A percentile compares a stretch with the other conserved stretches of the same genome.
phyloP scores from a whole-genome alignment of 2,797 vertebrate genomes.

The Cossypha caffra region DNA sequence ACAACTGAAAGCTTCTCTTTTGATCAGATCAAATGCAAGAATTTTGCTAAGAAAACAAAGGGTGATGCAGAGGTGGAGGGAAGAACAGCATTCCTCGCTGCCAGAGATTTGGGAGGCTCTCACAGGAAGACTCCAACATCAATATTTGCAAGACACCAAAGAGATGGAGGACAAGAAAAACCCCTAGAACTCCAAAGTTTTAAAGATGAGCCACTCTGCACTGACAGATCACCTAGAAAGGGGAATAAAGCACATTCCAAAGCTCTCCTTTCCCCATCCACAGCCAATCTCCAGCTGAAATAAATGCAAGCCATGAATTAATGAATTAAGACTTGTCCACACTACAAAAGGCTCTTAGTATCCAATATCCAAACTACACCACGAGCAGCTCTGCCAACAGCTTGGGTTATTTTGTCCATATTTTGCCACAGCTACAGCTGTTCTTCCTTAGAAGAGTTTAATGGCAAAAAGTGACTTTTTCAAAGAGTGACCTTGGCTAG shows the following conservation, averaged over 20 bases:
- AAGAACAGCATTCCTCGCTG: background rate
- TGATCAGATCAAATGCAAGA: background rate
- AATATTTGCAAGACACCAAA: background rate
- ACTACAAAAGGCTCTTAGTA: background rate
- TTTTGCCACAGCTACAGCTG: background rate
- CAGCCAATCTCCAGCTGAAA: background rate
- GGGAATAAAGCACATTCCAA: background rate
- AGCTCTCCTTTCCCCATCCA: background rate
- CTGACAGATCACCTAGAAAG: background rate
- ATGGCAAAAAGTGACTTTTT: background rate
- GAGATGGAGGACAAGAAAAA: background rate
- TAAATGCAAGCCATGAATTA: background rate
- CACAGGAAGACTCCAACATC: background rate
- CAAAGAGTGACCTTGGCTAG: background rate
- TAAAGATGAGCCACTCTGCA: background rate
- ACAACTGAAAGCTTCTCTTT: background rate
- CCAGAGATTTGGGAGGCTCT: background rate
- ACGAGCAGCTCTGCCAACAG: background rate
- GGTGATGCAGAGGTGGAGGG: background rate
- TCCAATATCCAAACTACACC: background rate
- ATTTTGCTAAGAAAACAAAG: background rate
- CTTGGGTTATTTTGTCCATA: background rate
- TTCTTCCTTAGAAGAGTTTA: background rate
- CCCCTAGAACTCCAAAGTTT: background rate
- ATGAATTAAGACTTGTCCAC: rapidly evolving